Conservation (phyloP, 2,797 vertebrate species). For the Euphonia xanthogaster region DNA sequence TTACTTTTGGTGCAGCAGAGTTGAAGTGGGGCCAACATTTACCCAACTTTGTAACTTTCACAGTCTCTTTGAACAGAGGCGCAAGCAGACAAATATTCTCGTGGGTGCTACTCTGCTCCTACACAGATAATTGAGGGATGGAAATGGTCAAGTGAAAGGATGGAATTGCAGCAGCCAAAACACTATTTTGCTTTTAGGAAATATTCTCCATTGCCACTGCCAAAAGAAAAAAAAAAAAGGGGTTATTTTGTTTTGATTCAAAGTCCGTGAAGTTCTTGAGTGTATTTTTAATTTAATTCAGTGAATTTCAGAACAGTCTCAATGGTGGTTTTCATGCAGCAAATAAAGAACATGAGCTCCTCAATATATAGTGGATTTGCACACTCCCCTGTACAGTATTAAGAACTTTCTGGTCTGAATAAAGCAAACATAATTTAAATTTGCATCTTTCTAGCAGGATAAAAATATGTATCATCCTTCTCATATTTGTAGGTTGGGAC, state of each 20-base stretch:
- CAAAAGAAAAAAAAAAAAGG: neutral
- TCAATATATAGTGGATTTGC: neutral
- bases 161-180: neutral
- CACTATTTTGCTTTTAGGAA: neutral
- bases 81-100: neutral
- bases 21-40: neutral
- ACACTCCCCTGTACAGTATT: neutral
- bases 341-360: neutral
- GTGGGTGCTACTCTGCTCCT: neutral
- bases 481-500: neutral
- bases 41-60: neutral
- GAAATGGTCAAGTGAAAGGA: neutral
- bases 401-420: neutral
- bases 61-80: neutral
- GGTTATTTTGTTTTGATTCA: neutral
- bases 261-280: neutral
- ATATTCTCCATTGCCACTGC: rapidly evolving
- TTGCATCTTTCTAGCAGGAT: neutral
- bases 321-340: neutral
- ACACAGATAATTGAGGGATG: neutral
- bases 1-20: neutral
- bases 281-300: neutral
- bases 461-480: neutral
- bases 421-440: neutral
- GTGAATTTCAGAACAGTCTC: neutral